Base-by-base conservation (phyloP, 2,888 invertebrate species). In the Leucania comma region DNA sequence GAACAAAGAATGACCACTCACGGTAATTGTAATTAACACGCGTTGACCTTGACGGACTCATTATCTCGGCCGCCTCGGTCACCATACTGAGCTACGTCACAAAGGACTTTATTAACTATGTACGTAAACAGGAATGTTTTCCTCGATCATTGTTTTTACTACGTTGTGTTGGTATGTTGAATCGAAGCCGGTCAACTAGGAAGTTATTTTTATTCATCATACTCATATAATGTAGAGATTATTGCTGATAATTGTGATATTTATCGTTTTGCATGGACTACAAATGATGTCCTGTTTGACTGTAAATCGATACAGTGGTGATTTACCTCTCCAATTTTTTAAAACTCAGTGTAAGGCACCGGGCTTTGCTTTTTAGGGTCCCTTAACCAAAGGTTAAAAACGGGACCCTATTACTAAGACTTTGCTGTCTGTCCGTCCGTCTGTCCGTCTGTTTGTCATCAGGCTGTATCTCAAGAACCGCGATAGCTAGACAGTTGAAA, bases 1-100 rank as follows among this genome's bases (percentile, higher is more conserved):
- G 92, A 96, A 95, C 95, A 96, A 96, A 96, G 95, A 95, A 93
- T 95, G 95, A 94, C 95, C 95, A 95, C 95, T 95, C 94, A 93
- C 94, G 93, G 94, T 94, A 95, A 94, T 95, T 93, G 93, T 94
- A 95, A 95, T 96, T 95, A 95, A 93, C 94, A 93, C 95, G 94
- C 92, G 91, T 91, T 89, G 90, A 84, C 91, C 90, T 90, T 89
- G 90, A 79, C 76, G 84, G 70, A 78, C 83, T 86, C 86, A 89
- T 90, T 90, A 90, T 91, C 91, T 90, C 92, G 90, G 90, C 90
- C 91, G 90, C 92, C 90, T 87, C 88, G 88, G 86, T 86, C 89
- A 88, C 86, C 86, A 92, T 90, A 87, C 83, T 86, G 77, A 74
- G 76, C 84, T 76, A 90, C 93, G 94, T 94, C 94, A 95, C 93